phyloP scores from a whole-genome alignment of 92 coral and sea anemone genomes.

The Zoanthus gigantus region DNA sequence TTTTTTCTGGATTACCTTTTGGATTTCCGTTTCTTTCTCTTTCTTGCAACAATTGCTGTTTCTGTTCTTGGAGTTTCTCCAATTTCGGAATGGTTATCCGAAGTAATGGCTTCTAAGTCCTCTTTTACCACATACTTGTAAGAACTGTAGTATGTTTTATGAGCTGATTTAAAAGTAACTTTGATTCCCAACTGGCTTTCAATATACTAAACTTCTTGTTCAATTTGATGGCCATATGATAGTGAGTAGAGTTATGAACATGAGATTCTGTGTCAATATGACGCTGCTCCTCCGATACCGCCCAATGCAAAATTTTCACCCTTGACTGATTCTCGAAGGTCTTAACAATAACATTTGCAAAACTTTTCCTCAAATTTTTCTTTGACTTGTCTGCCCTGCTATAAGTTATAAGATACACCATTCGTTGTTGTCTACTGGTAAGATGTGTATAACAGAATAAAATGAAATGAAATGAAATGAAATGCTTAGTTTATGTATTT shows the following conservation, averaged over 20 bases:
- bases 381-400: conserved; percentile 34
- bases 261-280: neutral
- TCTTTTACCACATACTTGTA: conserved; percentile 46
- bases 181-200: conserved; percentile 6
- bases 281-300: neutral
- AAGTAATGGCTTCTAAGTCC: conserved; percentile 21
- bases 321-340: conserved; percentile 1
- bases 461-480: neutral
- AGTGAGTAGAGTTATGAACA: conserved; percentile 25
- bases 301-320: conserved; percentile 9
- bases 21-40: conserved; percentile 19
- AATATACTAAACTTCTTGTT: conserved; percentile 19
- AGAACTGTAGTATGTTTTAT: conserved; percentile 47
- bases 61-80: conserved; percentile 48
- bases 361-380: conserved; percentile 10
- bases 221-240: conserved; percentile 42
- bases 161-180: conserved; percentile 45
- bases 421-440: conserved; percentile 9
- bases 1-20: conserved; percentile 1
- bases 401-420: conserved; percentile 41
- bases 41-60: conserved; percentile 34
- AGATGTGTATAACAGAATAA: neutral
- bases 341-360: conserved; percentile 36
- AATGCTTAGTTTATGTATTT: conserved; percentile 19
- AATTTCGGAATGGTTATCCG: conserved; percentile 30